Percentiles rank a stretch among this genome's conserved stretches.
Evolutionary conservation across 1,140 invertebrate species (phyloP).

Genomic region (Heterodera schachtii): DNA sequence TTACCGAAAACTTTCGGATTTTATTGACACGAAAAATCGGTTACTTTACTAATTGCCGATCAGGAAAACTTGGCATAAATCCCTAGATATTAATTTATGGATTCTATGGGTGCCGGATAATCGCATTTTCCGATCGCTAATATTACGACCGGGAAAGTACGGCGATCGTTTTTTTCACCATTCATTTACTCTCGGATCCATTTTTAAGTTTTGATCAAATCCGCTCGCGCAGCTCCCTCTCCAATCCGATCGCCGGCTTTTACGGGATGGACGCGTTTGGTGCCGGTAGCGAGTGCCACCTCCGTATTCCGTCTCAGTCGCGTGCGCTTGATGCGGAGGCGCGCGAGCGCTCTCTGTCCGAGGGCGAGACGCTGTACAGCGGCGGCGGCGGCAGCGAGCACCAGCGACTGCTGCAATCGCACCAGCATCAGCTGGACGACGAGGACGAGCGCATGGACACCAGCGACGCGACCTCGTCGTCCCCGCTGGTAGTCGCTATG

Average conservation of each 20-base stretch:
- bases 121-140: too few relatives aligned
- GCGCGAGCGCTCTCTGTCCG: constrained; percentile 60
- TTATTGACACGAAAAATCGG: too few relatives aligned
- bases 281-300: constrained; percentile 4
- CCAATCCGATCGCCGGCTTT: constrained; percentile 43
- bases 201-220: constrained; percentile 60
- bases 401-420: background rate
- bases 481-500: background rate
- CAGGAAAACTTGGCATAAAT: too few relatives aligned
- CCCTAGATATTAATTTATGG: too few relatives aligned
- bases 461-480: constrained; percentile 1
- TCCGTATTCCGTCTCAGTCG: constrained; percentile 17
- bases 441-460: constrained; percentile 30
- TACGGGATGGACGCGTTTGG: background rate
- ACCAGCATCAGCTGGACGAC: constrained; percentile 12
- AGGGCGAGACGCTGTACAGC: constrained; percentile 53
- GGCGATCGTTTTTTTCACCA: too few relatives aligned
- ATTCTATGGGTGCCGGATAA: too few relatives aligned
- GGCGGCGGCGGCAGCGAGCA: constrained; percentile 9
- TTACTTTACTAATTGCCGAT: too few relatives aligned
- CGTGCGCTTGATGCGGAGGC: constrained; percentile 29
- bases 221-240: constrained; percentile 57
- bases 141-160: too few relatives aligned
- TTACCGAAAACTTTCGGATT: too few relatives aligned
- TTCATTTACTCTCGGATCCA: background rate